Percentiles rank a stretch among this genome's conserved stretches.
Evolutionary conservation across 1,140 invertebrate species (phyloP).

Genomic region (Tetramorium simillimum): DNA sequence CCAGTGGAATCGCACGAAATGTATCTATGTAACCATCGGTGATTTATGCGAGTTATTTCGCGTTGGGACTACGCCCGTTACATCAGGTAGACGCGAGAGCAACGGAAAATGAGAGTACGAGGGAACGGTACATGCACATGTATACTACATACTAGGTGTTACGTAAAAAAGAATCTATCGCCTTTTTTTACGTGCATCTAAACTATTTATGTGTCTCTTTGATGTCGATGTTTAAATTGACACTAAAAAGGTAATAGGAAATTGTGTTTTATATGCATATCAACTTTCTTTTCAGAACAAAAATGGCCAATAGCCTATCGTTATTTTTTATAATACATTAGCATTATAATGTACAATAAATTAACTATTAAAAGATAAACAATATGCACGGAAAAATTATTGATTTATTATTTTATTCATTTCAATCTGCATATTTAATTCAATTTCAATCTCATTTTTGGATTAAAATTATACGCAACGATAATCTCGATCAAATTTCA

Average conservation of each 20-base stretch:
- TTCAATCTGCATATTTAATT: not conserved
- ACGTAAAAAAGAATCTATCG: constrained; percentile 18
- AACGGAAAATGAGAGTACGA: constrained; percentile 63
- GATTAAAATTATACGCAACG: not conserved
- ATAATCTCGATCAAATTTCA: constrained; percentile 12
- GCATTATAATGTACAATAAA: not conserved
- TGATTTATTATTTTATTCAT: not conserved
- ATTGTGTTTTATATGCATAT: not conserved
- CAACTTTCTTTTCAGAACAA: not conserved
- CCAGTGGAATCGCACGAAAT: constrained; percentile 69
- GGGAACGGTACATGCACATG: not conserved
- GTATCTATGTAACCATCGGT: constrained; percentile 75
- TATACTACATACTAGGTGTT: not conserved
- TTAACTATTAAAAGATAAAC: not conserved
- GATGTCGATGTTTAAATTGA: not conserved
- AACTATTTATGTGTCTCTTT: constrained; percentile 13
- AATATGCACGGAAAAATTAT: not conserved
- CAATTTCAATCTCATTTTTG: not conserved
- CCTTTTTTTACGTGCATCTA: not conserved
- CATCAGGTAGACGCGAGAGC: constrained; percentile 61
- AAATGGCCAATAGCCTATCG: not conserved
- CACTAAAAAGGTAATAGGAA: no score
- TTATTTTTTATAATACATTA: not conserved
- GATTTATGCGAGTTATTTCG: constrained; percentile 76
- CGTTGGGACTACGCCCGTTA: constrained; percentile 66